Evolutionary conservation across 1,140 invertebrate genomes (phyloP), one percentile per base, ranked within the genome.

Genomic region (Bursaphelenchus mucronatus): DNA sequence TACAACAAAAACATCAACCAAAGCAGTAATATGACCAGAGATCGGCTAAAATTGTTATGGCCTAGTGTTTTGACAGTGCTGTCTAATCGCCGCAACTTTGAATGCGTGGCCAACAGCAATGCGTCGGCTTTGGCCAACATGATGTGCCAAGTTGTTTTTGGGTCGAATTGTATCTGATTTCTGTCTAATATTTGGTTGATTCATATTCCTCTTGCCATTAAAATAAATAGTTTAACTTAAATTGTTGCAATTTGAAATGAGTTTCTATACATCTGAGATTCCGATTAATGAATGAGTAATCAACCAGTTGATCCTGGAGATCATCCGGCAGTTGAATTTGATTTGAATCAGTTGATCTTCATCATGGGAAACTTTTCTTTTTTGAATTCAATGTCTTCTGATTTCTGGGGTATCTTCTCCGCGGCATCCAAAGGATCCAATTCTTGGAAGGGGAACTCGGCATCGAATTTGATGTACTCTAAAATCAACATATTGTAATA

Each of bases 381-480:
- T 30, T 66, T 66, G 8, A 66, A 54, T 10, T 43, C 43, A 11
- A 67, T 10, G 9, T 39, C 4, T 0, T n/a, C 44, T 63, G 17
- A 17, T 43, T 64, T 44, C 8, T 51, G 6, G 30, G 21, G 8
- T n/a, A 8, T 9, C 15, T 45, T 11, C 40, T 30, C 10, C 8
- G 15, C 63, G n/a, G 64, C n/a, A 46, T 30, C 30, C 30, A 66
- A 50, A 7, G 64, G 64, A 30, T 66, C 66, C 17, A 67, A 51
- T 52, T 69, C 67, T 10, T 67, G 65, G 66, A 67, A 67, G 13
- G 66, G 66, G 7, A 67, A 10, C 9, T 67, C 66, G 6, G n/a
- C 15, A 54, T 67, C 65, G 44, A 67, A 61, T 45, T 69, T 66
- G 11, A 67, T 17, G 43, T 67, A 67, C 41, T 67, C 65, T 68